Evolutionary conservation across 1,140 invertebrate species (phyloP).

Genomic region (Meloidogyne hapla): DNA sequence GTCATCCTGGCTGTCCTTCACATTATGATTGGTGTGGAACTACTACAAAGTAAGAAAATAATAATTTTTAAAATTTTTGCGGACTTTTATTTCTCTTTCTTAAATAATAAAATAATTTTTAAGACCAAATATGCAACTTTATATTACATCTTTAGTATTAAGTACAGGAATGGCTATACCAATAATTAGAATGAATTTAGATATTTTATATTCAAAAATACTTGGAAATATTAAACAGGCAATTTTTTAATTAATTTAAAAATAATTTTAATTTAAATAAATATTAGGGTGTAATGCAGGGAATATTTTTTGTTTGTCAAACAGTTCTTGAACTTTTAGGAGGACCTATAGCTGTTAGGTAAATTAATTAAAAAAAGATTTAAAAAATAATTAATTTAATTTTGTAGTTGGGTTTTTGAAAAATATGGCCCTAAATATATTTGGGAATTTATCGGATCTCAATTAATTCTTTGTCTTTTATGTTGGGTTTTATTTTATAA

Average conservation of each 20-base stretch:
- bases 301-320: neutral
- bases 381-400: neutral
- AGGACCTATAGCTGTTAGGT: constrained; percentile 1
- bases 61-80: too few relatives aligned
- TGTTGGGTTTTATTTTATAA: neutral
- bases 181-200: constrained; percentile 43
- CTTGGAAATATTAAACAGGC: constrained; percentile 41
- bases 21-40: constrained; percentile 44
- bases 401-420: constrained; percentile 6
- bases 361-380: neutral
- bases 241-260: too few relatives aligned
- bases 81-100: too few relatives aligned
- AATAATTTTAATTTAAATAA: too few relatives aligned
- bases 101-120: neutral
- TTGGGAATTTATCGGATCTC: neutral
- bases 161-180: constrained; percentile 46
- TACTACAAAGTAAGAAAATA: neutral
- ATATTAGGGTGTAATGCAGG: neutral
- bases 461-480: neutral
- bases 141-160: constrained; percentile 43
- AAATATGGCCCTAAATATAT: neutral
- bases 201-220: constrained; percentile 50
- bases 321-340: neutral
- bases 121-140: constrained; percentile 40
- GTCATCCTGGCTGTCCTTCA: constrained; percentile 39